Base-by-base conservation (phyloP, 2,113 vertebrate genomes). In the Embiotoca jacksoni region DNA sequence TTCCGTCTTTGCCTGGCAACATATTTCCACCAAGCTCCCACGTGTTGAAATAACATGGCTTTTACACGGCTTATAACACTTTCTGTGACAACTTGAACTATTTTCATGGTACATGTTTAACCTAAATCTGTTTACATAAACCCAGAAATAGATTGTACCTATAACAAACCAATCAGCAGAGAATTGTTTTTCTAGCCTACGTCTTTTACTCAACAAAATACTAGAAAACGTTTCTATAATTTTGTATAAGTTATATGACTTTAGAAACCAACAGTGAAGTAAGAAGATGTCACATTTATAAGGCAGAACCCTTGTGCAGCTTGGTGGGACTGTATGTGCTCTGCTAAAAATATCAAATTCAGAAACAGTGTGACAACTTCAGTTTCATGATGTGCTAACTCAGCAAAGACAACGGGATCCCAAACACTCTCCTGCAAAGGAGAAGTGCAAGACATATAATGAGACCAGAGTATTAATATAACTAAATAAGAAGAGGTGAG, bases 341-440 rank as follows among this genome's bases (percentile, higher is more conserved):
- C 31, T 7, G 39, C 53, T 75, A 80, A 63, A 83, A 68, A 78
- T 78, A 76, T 63, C 47, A 39, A 13, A 44, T 47, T 49, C 14
- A 64, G 23, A 70, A 41, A 80, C n/a, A 35, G 46, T 37, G 1
- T 30, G 37, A 63, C 2, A 67, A 33, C 44, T 60, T 76, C 37
- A 37, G 31, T 14, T 57, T 52, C 16, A 37, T 60, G 39, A 31
- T 54, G 13, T 54, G 65, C 32, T 4, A 11, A 35, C 37, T 56
- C 57, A 81, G 47, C 10, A 37, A 39, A 61, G 15, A 72, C 56
- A 47, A 46, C 35, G 33, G 9, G 7, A 47, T 30, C 46, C 56
- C 35, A 15, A 1, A 10, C 0, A 10, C 31, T 50, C 15, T 7
- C 35, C 16, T 61, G 60, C 30, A 46, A 52, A 60, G 67, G 7